Conservation (phyloP, 2,888 invertebrate species). For the Allophyes oxyacanthae region DNA sequence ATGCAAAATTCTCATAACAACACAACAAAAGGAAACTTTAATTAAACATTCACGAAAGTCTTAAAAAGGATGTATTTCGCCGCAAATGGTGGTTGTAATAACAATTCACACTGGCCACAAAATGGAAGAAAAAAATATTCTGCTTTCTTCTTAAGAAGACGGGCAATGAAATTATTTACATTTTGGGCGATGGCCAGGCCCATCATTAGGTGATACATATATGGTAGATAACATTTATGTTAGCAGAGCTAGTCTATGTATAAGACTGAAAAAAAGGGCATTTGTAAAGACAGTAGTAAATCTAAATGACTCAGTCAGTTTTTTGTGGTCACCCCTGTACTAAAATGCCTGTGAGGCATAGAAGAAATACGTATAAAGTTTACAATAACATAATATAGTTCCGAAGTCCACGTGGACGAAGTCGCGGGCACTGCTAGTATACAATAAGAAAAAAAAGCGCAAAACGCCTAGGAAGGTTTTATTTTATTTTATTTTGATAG, state of each 20-base stretch:
- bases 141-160: conserved; percentile 51
- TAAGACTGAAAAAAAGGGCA: neutral
- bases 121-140: conserved; percentile 40
- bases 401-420: too few relatives aligned
- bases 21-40: conserved; percentile 25
- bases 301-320: too few relatives aligned
- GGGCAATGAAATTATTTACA: conserved; percentile 36
- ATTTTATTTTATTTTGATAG: too few relatives aligned
- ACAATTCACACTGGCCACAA: conserved; percentile 51
- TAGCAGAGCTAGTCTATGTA: neutral
- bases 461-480: too few relatives aligned
- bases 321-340: too few relatives aligned
- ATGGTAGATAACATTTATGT: neutral
- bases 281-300: too few relatives aligned
- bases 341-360: too few relatives aligned
- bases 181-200: conserved; percentile 17
- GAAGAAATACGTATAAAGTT: too few relatives aligned
- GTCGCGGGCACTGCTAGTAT: too few relatives aligned
- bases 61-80: conserved; percentile 22
- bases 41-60: conserved; percentile 24
- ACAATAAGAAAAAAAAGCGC: too few relatives aligned
- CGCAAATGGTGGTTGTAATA: conserved; percentile 29
- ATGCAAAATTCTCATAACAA: conserved; percentile 4
- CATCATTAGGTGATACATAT: conserved; percentile 17
- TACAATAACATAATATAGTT: too few relatives aligned